Conservation (phyloP, 2,888 invertebrate species). For the Temnothorax ravouxi region DNA sequence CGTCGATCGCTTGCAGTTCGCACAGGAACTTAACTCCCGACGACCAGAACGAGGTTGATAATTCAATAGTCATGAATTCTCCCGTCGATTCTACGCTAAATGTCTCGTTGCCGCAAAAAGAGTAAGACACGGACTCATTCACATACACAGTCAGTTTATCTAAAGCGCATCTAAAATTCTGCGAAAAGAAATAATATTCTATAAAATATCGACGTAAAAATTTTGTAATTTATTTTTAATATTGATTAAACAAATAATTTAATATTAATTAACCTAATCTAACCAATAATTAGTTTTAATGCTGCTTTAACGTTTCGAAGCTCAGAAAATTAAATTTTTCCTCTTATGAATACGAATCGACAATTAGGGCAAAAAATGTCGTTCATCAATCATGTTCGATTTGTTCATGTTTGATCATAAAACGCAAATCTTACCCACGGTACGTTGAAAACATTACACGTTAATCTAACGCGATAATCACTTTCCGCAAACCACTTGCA, state of each 20-base stretch:
- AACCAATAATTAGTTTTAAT: background rate
- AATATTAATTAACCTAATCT: background rate
- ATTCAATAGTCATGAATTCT: constrained; percentile 76
- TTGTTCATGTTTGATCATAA: background rate
- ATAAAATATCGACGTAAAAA: background rate
- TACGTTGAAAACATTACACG: constrained; percentile 87
- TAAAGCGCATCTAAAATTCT: constrained; percentile 86
- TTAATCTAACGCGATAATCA: constrained; percentile 80
- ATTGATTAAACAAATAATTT: background rate
- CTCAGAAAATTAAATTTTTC: background rate
- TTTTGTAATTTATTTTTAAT: background rate
- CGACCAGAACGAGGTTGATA: constrained; percentile 75
- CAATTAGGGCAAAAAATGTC: background rate
- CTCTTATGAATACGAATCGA: background rate
- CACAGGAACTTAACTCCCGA: constrained; percentile 88
- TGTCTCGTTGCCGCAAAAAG: constrained; percentile 88
- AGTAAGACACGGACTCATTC: constrained; percentile 87
- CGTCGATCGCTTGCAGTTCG: constrained; percentile 76
- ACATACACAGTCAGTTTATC: constrained; percentile 87
- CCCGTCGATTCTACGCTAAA: constrained; percentile 78
- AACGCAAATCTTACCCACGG: constrained; percentile 86
- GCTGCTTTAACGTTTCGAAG: background rate
- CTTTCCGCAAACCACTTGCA: constrained; percentile 88
- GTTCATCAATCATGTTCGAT: background rate
- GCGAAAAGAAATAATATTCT: constrained; percentile 29